Evolutionary conservation across 2,888 invertebrate species (phyloP), one percentile per base, ranked within the genome.

Genomic region (Chydorus sphaericus): DNA sequence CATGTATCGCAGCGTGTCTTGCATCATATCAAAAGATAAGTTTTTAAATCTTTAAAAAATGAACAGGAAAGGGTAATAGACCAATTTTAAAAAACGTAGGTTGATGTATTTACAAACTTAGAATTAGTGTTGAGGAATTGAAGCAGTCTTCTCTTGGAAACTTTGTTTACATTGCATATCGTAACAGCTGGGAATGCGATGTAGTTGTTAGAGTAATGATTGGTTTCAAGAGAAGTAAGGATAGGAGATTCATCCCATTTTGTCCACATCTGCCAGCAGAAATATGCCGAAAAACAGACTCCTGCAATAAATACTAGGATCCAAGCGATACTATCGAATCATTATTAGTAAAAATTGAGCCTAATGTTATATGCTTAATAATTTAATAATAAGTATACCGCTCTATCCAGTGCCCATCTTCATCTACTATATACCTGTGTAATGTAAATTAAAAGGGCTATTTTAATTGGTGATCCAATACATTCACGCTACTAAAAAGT

Each of bases 131-230:
- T 37, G 33, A 62, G 55, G 48, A 60, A 56, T 36, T 58, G 26
- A 10, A 57, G 26, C 1, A 62, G 62, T 30, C 62, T 61, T 1
- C 49, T 56, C 18, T 75, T 79, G 62, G 80, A 79, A 0, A 82
- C 85, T 66, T 84, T 82, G 68, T 88, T 89, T 68, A 86, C 82
- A 66, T 87, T 88, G 67, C 89, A 89, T 59, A 89, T 78, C 1
- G 88, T 88, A 2, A 89, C 72, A 0, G 88, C 84, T 0, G 89
- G 88, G 69, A 89, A 88, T 0, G 87, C 87, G 57, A 88, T 76
- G 56, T 78, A 72, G 3, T 75, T 73, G 1, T 88, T 73, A 0
- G 77, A 74, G 58, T 80, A 80, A 50, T 81, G 78, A 61, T 78
- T 77, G 0, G 87, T 82, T 65, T 82, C 85, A 57, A 87, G 77